A percentile compares a stretch with the other conserved stretches of the same genome.
Conservation (phyloP, 2,888 invertebrate species). For the Phlogophora meticulosa region DNA sequence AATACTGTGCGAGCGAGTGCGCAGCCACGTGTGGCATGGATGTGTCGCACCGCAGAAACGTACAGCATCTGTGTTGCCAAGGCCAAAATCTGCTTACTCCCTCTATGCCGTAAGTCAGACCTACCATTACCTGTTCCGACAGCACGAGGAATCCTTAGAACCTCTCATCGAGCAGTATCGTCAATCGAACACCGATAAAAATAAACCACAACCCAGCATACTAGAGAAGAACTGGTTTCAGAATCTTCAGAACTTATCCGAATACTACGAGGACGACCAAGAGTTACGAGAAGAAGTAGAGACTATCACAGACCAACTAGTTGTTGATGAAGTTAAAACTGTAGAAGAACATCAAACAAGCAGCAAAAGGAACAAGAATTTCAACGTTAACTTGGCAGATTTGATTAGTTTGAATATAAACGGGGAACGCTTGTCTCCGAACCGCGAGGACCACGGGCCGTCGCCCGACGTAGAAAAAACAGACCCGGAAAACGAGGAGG, state of each 20-base stretch:
- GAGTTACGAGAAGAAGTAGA: constrained; percentile 81
- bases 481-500: constrained; percentile 83
- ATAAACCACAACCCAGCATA: constrained; percentile 74
- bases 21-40: constrained; percentile 85
- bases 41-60: constrained; percentile 76
- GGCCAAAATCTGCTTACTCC: constrained; percentile 86
- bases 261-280: constrained; percentile 89
- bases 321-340: constrained; percentile 77
- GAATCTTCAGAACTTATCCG: constrained; percentile 85
- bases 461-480: constrained; percentile 79
- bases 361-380: constrained; percentile 75
- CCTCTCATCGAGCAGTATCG: constrained; percentile 84
- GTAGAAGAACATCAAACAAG: constrained; percentile 66
- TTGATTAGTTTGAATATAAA: constrained; percentile 82
- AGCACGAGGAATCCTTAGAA: constrained; percentile 88
- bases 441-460: constrained; percentile 76
- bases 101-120: constrained; percentile 85
- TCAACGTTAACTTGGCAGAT: constrained; percentile 87
- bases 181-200: constrained; percentile 71
- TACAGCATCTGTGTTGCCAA: constrained; percentile 79
- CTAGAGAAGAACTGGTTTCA: constrained; percentile 83
- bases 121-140: constrained; percentile 85
- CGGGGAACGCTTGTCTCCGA: constrained; percentile 82
- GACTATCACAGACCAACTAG: constrained; percentile 81
- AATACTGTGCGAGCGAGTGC: constrained; percentile 86